phyloP scores from a whole-genome alignment of 2,797 vertebrate species.

The Phylloscopus collybita region DNA sequence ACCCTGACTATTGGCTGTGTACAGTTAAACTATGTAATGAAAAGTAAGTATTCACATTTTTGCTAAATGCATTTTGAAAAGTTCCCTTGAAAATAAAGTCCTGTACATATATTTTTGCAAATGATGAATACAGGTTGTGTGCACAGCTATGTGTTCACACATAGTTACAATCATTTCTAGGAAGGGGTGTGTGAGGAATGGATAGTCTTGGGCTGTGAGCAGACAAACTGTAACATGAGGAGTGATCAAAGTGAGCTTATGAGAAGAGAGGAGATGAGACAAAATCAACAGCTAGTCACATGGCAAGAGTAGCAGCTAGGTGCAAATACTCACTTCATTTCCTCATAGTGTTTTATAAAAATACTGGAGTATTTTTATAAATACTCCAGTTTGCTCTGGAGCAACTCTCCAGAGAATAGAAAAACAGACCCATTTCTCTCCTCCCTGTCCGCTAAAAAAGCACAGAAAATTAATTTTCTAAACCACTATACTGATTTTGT shows the following conservation, averaged over 20 bases:
- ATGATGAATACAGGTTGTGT: background rate
- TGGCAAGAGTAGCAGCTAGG: background rate
- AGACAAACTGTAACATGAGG: constrained; percentile 1
- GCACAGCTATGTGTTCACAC: background rate
- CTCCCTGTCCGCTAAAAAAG: background rate
- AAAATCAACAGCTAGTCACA: constrained; percentile 2
- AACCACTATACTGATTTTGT: background rate
- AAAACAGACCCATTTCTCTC: background rate
- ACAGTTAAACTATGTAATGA: constrained; percentile 70
- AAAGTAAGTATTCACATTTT: constrained; percentile 68
- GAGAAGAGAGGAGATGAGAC: constrained; percentile 7
- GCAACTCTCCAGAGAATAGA: background rate
- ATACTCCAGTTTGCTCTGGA: background rate
- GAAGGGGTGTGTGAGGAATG: background rate
- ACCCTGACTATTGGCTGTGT: constrained; percentile 82
- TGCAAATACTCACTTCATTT: background rate
- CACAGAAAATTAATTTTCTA: background rate
- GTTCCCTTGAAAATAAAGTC: background rate
- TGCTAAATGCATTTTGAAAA: background rate
- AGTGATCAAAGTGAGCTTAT: constrained; percentile 25
- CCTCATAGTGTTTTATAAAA: background rate
- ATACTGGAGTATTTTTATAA: background rate
- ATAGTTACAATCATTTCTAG: background rate
- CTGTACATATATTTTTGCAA: background rate
- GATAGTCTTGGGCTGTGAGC: background rate